Percentiles rank a stretch among this genome's conserved stretches.
Conservation (phyloP, 2,797 vertebrate genomes). For the Cercopithecus mitis region DNA sequence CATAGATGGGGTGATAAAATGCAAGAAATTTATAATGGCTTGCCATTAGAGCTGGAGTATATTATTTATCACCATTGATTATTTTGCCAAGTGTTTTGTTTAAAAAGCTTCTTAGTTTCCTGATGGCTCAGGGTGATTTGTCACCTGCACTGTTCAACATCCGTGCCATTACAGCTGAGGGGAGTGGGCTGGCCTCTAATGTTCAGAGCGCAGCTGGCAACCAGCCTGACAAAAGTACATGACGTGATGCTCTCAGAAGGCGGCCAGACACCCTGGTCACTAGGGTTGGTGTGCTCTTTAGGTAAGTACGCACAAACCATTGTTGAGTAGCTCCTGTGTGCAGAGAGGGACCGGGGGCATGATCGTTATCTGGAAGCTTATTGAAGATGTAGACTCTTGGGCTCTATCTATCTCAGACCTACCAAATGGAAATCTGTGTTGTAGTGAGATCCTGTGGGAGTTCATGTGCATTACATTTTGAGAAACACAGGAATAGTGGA, state of each 20-base stretch:
- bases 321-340: neutral
- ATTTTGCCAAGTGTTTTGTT: conserved; percentile 42
- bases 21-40: neutral
- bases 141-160: neutral
- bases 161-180: neutral
- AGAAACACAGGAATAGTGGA: neutral
- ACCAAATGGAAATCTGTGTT: neutral
- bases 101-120: conserved; percentile 42
- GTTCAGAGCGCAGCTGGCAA: neutral
- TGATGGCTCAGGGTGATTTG: neutral
- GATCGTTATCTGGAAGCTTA: neutral
- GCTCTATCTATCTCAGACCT: neutral
- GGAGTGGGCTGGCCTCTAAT: neutral
- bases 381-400: neutral
- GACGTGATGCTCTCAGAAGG: neutral
- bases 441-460: neutral
- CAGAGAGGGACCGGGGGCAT: neutral
- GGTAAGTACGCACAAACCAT: neutral
- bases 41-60: neutral
- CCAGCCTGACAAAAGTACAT: neutral
- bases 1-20: neutral
- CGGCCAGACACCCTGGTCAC: neutral
- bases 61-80: conserved; percentile 49
- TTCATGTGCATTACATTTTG: neutral
- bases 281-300: neutral